Evolutionary conservation across 2,797 vertebrate species (phyloP).

Genomic region (Petrocephalus sullivani): DNA sequence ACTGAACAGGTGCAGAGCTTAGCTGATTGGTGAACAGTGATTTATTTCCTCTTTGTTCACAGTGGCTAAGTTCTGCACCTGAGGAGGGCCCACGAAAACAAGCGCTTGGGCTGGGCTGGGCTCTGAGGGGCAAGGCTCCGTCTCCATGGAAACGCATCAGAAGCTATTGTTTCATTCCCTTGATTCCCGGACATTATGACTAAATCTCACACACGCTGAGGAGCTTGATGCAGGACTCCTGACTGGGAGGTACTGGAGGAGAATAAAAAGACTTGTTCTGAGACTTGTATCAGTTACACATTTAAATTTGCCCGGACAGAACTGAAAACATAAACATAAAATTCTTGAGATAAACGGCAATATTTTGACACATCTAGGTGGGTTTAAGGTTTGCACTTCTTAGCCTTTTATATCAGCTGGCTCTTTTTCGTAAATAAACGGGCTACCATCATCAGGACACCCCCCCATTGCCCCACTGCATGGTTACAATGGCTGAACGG

Average conservation of each 20-base stretch:
- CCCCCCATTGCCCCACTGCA: neutral
- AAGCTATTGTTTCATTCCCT: constrained; percentile 3
- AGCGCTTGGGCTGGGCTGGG: neutral
- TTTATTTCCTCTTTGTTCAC: constrained; percentile 99
- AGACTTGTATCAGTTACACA: neutral
- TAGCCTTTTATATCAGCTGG: neutral
- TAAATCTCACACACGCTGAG: neutral
- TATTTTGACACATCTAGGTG: neutral
- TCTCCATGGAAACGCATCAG: neutral
- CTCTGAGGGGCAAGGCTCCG: neutral
- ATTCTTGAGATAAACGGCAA: neutral
- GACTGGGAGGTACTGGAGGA: neutral
- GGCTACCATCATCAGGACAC: neutral
- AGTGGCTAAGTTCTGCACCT: constrained; percentile 99
- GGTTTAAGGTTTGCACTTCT: neutral
- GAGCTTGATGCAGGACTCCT: neutral
- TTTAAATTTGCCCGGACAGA: neutral
- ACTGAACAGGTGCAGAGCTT: constrained; percentile 97
- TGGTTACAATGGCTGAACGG: neutral
- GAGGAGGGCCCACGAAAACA: constrained; percentile 70
- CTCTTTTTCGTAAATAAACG: neutral
- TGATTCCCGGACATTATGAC: neutral
- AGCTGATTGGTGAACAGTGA: constrained; percentile 99
- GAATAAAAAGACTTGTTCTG: neutral
- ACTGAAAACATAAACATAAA: neutral